Evolutionary conservation across 2,113 vertebrate genomes (phyloP), one percentile per base, ranked within the genome.

Genomic region (Cephalopterus ornatus): DNA sequence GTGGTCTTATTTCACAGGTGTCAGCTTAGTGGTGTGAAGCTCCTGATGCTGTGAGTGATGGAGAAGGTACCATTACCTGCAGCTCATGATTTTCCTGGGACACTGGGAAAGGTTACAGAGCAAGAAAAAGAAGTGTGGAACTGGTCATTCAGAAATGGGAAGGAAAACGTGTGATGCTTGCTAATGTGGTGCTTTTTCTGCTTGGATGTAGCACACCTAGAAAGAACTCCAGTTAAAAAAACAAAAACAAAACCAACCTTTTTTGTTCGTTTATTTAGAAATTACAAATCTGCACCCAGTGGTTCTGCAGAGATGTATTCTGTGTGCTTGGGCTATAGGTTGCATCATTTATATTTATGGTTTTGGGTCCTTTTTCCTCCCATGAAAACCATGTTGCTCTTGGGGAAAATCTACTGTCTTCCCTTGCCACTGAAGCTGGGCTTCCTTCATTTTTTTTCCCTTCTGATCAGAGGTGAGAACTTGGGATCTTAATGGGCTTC

Each of bases 1-100:
- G 74, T 24, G n/a, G 58, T 55, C 92, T 97, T 77, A 93, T 96
- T 92, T 96, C 95, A 73, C 85, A 39, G 19, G 23, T 88, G 93
- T 94, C 96, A 72, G 82, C 75, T 41, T 11, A 41, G 88, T 28
- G 39, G 49, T 35, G 56, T 75, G 80, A 33, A 49, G 89, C 84
- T 75, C 75, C 93, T 44, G 85, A 8, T 35, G 68, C 67, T 55
- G 56, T 8, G 30, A 23, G 33, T 27, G 95, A 75, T 88, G 88
- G 56, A 56, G 81, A 42, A 79, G 87, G 50, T 33, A 7, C 53
- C 23, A 3, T 89, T 85, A n/a, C 93, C 79, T 73, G 82, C 50
- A 68, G 73, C 9, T 66, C 65, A 47, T 26, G 83, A 44, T 77
- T 67, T 58, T 88, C 33, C 3, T 61, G 53, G 87, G 61, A 9